These are phyloP conservation scores for Pelusios castaneus DNA, from an alignment of 2,113 vertebrate genomes.

Conservation along the genomic window DNA sequence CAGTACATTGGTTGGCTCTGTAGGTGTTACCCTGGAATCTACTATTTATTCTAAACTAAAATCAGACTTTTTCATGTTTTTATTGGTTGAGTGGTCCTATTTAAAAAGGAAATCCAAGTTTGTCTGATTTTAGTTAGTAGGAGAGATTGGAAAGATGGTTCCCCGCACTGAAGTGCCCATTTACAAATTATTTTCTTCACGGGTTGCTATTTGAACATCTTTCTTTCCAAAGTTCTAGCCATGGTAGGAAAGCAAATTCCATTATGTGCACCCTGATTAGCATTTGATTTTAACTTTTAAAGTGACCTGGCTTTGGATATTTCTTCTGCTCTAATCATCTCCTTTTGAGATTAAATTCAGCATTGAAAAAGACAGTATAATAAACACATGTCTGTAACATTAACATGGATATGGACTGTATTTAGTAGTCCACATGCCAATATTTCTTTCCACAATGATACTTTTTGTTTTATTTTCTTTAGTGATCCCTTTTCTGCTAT, in stretches of 20 bases:
- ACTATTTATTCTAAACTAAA: not conserved
- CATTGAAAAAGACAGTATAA: not conserved
- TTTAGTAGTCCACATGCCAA: conserved; percentile 25
- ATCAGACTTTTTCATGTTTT: not conserved
- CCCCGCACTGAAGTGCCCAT: not conserved
- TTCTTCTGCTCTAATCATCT: not conserved
- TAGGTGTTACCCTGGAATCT: not conserved
- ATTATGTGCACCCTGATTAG: not conserved
- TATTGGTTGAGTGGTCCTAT: not conserved
- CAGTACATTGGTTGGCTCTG: not conserved
- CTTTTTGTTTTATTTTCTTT: conserved; percentile 5
- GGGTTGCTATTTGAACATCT: not conserved
- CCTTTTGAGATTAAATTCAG: not conserved
- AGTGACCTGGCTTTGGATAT: not conserved
- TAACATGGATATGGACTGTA: not conserved
- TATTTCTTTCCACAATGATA: conserved; percentile 2
- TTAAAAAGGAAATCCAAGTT: not conserved
- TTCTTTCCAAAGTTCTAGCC: not conserved
- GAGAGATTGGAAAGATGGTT: not conserved
- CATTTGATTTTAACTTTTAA: not conserved
- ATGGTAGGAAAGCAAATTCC: not conserved
- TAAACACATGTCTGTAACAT: not conserved
- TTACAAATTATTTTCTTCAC: not conserved
- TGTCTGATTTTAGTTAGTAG: not conserved
- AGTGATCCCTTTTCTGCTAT: conserved; percentile 21